Percentiles rank a stretch among this genome's conserved stretches.
Conservation (phyloP, 1,140 invertebrate species). For the Augochlora pura region DNA sequence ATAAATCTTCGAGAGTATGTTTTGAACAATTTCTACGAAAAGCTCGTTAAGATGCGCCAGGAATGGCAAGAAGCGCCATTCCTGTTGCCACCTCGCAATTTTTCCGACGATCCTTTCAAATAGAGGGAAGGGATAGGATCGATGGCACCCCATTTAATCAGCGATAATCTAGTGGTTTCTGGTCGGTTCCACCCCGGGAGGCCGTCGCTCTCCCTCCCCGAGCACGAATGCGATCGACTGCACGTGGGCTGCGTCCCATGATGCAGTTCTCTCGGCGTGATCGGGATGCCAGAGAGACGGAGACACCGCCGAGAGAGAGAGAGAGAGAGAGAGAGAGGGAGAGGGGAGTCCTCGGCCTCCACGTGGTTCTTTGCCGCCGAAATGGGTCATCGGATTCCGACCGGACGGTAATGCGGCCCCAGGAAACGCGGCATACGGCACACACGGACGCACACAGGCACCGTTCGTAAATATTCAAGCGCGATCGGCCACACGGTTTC, state of each 20-base stretch:
- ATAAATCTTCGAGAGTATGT: too few species aligned
- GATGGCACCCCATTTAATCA: neutral
- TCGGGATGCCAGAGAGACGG: too few species aligned
- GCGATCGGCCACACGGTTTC: conserved; percentile 19
- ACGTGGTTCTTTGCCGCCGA: conserved; percentile 29
- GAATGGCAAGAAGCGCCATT: too few species aligned
- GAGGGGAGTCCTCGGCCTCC: too few species aligned
- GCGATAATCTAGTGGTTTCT: neutral
- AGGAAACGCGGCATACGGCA: neutral
- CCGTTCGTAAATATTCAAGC: conserved; percentile 36
- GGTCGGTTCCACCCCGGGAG: neutral
- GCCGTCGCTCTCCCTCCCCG: neutral
- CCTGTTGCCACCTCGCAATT: neutral
- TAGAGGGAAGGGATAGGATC: too few species aligned
- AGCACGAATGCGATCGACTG: conserved; percentile 17
- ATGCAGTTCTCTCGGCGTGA: too few species aligned
- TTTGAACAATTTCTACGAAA: too few species aligned
- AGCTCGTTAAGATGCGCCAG: too few species aligned
- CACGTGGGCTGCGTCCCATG: neutral
- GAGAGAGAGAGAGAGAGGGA: too few species aligned
- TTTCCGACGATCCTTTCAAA: neutral
- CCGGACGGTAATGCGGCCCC: conserved; percentile 18
- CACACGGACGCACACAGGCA: too few species aligned
- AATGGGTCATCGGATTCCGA: conserved; percentile 48
- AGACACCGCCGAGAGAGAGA: too few species aligned